Evolutionary conservation across 2,797 vertebrate species (phyloP), one percentile per base, ranked within the genome.

Genomic region (Acridotheres tristis): DNA sequence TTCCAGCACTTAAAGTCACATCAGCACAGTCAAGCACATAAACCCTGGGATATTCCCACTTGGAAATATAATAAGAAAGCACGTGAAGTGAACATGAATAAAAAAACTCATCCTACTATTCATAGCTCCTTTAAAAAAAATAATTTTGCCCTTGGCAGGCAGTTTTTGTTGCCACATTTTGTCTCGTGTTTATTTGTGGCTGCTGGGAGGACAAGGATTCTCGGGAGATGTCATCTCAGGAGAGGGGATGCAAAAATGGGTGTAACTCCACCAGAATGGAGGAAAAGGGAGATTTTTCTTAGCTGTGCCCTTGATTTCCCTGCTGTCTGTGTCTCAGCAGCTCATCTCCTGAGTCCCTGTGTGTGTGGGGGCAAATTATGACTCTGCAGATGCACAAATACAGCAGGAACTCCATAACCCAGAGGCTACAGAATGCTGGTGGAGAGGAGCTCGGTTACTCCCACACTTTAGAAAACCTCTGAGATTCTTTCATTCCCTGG

Each of bases 21-120:
- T 53, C 50, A 61, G 32, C 1, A 0, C 6, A 48, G 53, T 69
- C 66, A 73, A 93, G n/a, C 30, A 29, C 42, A 80, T 62, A 93
- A 94, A 85, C 23, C 11, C 62, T 45, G 72, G 75, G 65, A 68
- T 42, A 13, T 58, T 85, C 94, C 69, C 23, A 27, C 53, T 68
- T 86, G 66, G 85, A 93, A 93, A 53, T 29, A 53, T 29, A 86
- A 83, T 61, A 62, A 65, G 61, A 68, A 83, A 90, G 62, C 38
- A 80, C 34, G 1, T 63, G 53, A 43, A 88, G 40, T 72, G 75
- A 88, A 83, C 68, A 71, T 5, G 43, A 48, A 85, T 29, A n/a
- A 88, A 81, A 94, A 82, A 5, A 5, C 16, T 47, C 72, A 72
- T 38, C 43, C 23, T 87, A 27, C 95, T 96, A 95, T 94, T 95